Evolutionary conservation across 2,888 invertebrate species (phyloP).

Genomic region (Bombyx huttoni): DNA sequence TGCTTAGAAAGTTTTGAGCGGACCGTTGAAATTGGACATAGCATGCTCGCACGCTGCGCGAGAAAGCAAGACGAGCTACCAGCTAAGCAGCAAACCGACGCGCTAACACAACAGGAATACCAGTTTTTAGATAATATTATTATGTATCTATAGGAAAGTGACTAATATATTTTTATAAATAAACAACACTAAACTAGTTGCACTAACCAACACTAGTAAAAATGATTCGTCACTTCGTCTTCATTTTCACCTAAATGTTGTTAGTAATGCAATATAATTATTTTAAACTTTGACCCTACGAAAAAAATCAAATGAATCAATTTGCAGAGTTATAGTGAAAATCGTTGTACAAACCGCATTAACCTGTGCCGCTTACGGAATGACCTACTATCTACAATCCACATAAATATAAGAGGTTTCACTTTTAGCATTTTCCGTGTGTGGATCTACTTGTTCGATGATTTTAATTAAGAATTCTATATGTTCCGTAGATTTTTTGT

Average conservation of each 20-base stretch:
- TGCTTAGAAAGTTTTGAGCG: conserved; percentile 68
- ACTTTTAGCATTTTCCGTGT: conserved; percentile 54
- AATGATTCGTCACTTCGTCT: too few species aligned
- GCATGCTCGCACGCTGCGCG: conserved; percentile 68
- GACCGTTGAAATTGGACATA: conserved; percentile 58
- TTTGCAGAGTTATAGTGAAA: conserved; percentile 44
- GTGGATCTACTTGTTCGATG: conserved; percentile 20
- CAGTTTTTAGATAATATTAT: neutral
- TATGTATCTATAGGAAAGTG: neutral
- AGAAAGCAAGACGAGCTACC: conserved; percentile 56
- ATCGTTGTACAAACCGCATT: conserved; percentile 52
- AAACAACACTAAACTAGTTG: too few species aligned
- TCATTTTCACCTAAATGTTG: too few species aligned
- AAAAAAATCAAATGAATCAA: conserved; percentile 57
- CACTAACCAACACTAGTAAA: too few species aligned
- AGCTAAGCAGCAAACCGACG: conserved; percentile 11
- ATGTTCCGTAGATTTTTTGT: neutral
- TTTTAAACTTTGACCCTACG: conserved; percentile 14
- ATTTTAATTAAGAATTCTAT: neutral
- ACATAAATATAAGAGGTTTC: conserved; percentile 37
- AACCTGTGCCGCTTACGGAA: conserved; percentile 45
- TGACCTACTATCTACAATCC: conserved; percentile 51
- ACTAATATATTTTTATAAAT: too few species aligned
- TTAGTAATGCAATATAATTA: neutral
- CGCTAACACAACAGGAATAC: conserved; percentile 10